phyloP scores from a whole-genome alignment of 2,113 vertebrate genomes.

The Loxodonta africana region DNA sequence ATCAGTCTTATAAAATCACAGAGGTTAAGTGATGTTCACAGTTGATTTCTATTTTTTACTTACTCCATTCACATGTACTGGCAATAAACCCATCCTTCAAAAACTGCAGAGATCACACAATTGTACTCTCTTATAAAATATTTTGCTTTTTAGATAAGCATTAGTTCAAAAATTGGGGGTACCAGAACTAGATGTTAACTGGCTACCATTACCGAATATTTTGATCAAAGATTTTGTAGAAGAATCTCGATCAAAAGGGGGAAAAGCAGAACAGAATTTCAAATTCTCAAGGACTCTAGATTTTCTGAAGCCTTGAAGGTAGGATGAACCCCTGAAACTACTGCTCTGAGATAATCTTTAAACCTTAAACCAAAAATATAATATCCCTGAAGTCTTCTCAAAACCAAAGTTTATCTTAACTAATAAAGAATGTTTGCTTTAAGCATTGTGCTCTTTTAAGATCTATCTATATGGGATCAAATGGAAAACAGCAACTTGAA shows the following conservation, averaged over 20 bases:
- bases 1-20: constrained; percentile 38
- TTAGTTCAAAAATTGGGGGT: neutral
- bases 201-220: neutral
- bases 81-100: constrained; percentile 21
- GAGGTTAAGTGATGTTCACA: neutral
- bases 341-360: neutral
- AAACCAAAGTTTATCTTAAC: neutral
- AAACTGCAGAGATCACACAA: neutral
- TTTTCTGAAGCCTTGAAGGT: neutral
- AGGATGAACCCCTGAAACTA: neutral
- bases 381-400: neutral
- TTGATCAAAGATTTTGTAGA: neutral
- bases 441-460: neutral
- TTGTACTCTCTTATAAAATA: neutral
- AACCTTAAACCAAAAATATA: neutral
- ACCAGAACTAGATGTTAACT: neutral
- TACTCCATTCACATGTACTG: constrained; percentile 15
- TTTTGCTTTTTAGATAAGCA: constrained; percentile 51
- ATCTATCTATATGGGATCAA: neutral
- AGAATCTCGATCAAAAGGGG: neutral
- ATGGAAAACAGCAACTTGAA: neutral
- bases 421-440: neutral
- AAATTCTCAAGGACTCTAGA: neutral
- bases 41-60: constrained; percentile 36
- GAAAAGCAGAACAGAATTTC: neutral